Evolutionary conservation across 2,113 vertebrate species (phyloP).

Genomic region (Actenoides hombroni): DNA sequence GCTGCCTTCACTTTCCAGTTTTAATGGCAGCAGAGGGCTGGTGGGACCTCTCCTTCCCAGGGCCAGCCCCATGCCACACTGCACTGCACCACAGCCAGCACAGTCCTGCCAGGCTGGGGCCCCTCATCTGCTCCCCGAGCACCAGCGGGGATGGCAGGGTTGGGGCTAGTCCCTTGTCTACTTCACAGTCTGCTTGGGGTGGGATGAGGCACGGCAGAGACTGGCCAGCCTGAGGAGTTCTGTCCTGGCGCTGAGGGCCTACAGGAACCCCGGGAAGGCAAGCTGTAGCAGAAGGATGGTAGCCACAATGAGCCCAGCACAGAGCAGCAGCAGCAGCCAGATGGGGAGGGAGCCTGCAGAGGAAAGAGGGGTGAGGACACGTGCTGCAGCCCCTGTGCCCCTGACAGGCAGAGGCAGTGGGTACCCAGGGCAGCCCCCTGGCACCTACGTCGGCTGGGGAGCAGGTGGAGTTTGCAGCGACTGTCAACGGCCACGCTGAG

Average conservation of each 20-base stretch:
- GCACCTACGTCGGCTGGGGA: slow-evolving; percentile 84
- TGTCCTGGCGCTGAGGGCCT: neutral
- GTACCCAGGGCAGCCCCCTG: neutral
- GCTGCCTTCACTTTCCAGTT: neutral
- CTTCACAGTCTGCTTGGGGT: neutral
- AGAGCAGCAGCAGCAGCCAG: slow-evolving; percentile 88
- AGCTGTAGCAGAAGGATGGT: slow-evolving; percentile 85
- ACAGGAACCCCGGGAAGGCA: slow-evolving; percentile 87
- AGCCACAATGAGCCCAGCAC: slow-evolving; percentile 80
- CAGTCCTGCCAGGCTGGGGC: accelerated
- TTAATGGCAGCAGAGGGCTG: slow-evolving; percentile 37
- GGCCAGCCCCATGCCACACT: neutral
- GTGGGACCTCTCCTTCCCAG: accelerated
- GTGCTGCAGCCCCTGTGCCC: too few relatives aligned
- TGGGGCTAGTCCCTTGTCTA: neutral
- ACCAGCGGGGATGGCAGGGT: neutral
- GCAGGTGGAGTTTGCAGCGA: slow-evolving; percentile 87
- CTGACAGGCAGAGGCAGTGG: too few relatives aligned
- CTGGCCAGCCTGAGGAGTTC: neutral
- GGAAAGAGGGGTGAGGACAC: neutral
- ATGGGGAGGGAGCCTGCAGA: slow-evolving; percentile 83
- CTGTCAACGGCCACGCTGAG: slow-evolving; percentile 95
- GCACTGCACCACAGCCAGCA: neutral
- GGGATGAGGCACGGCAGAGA: neutral
- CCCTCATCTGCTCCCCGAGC: neutral